Conservation (phyloP, 2,888 invertebrate species). For the Heliconius erato region DNA sequence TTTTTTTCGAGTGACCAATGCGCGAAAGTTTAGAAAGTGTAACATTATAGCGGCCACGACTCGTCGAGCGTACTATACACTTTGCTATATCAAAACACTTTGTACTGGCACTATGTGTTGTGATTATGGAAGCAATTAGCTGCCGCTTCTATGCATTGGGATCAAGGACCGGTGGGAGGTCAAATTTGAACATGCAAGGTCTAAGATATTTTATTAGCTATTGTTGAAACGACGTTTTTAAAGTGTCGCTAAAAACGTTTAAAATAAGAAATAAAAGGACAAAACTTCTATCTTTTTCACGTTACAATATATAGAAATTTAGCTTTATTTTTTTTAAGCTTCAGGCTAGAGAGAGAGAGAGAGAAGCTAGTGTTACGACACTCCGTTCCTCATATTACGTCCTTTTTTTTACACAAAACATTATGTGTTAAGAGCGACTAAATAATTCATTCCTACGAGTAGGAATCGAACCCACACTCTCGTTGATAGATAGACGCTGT, state of each 20-base stretch:
- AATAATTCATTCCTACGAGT: no score
- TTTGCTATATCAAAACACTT: constrained; percentile 22
- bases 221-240: neutral
- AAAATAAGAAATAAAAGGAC: neutral
- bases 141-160: constrained; percentile 30
- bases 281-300: neutral
- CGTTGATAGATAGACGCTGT: no score
- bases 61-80: no score
- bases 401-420: no score
- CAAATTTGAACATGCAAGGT: constrained; percentile 17
- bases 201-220: neutral
- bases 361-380: no score
- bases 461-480: no score
- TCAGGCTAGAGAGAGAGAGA: no score
- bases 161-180: constrained; percentile 41
- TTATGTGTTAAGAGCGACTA: no score
- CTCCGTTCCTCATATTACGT: no score
- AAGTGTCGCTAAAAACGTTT: neutral
- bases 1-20: neutral
- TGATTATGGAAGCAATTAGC: constrained; percentile 39
- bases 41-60: neutral
- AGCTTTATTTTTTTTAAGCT: no score
- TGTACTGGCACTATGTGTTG: constrained; percentile 27
- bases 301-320: no score
- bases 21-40: neutral